A percentile compares a stretch with the other conserved stretches of the same genome.
Evolutionary conservation across 2,113 vertebrate species (phyloP).

Genomic region (Lepisosteus oculatus): DNA sequence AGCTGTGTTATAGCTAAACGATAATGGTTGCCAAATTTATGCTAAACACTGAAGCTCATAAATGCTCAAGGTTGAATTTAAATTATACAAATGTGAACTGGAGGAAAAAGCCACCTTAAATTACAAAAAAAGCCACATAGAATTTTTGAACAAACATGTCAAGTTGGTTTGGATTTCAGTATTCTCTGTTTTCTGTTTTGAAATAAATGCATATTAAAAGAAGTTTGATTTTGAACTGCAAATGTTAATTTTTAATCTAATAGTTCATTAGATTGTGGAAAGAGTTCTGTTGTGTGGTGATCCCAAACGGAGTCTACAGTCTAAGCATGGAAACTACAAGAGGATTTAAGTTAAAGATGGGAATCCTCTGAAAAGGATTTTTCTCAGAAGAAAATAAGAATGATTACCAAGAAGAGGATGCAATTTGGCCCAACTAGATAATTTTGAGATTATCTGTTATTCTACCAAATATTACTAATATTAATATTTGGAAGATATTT

Average conservation of each 20-base stretch:
- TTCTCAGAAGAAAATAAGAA: too few species aligned
- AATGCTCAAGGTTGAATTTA: neutral
- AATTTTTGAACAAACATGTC: neutral
- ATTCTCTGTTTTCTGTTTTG: too few species aligned
- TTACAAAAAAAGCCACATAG: neutral
- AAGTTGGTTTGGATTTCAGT: too few species aligned
- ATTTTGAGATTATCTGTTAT: too few species aligned
- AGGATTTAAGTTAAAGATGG: too few species aligned
- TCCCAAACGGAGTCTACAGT: neutral
- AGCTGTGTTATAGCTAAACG: neutral
- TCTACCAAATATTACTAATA: too few species aligned
- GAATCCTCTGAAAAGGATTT: too few species aligned
- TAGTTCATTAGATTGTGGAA: slow-evolving; percentile 21
- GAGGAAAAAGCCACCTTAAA: neutral
- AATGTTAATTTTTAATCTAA: neutral
- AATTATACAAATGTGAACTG: neutral
- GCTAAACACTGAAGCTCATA: neutral
- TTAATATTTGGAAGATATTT: too few species aligned
- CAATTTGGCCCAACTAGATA: too few species aligned
- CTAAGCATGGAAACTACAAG: too few species aligned
- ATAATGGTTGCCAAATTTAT: neutral
- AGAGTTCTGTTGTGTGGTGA: slow-evolving; percentile 34
- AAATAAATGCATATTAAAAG: neutral
- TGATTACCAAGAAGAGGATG: too few species aligned
- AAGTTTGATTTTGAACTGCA: neutral